Conservation (phyloP, 2,113 vertebrate species). For the Sakesphorus luctuosus region DNA sequence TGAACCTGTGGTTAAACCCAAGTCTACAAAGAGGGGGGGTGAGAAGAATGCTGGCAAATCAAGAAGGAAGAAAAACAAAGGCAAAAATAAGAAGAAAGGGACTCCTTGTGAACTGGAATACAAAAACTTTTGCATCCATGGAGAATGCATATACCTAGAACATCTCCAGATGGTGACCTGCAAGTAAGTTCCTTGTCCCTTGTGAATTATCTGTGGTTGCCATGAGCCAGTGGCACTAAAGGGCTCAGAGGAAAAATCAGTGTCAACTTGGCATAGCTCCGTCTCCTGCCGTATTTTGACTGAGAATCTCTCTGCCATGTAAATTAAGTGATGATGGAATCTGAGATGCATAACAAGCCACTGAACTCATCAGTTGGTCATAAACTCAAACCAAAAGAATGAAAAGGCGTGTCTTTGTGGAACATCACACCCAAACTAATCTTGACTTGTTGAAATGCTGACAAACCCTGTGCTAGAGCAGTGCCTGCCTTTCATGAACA, state of each 20-base stretch:
- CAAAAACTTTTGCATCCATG: conserved; percentile 81
- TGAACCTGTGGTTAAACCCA: conserved; percentile 77
- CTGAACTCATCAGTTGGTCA: conserved; percentile 65
- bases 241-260: not conserved
- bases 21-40: conserved; percentile 64
- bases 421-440: conserved; percentile 67
- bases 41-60: conserved; percentile 72
- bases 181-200: conserved; percentile 72
- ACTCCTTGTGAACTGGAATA: conserved; percentile 77
- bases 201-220: not conserved
- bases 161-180: conserved; percentile 68
- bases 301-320: conserved; percentile 40
- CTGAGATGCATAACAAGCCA: conserved; percentile 32
- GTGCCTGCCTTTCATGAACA: conserved; percentile 24
- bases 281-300: not conserved
- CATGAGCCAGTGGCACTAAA: not conserved
- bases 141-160: conserved; percentile 76
- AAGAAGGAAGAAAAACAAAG: conserved; percentile 75
- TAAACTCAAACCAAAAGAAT: conserved; percentile 67
- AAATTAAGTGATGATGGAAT: conserved; percentile 45
- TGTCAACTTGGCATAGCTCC: not conserved
- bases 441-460: conserved; percentile 57
- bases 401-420: conserved; percentile 59
- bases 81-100: conserved; percentile 75
- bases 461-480: conserved; percentile 26